Base-by-base conservation (phyloP, 2,113 vertebrate species). In the Tor tambroides region DNA sequence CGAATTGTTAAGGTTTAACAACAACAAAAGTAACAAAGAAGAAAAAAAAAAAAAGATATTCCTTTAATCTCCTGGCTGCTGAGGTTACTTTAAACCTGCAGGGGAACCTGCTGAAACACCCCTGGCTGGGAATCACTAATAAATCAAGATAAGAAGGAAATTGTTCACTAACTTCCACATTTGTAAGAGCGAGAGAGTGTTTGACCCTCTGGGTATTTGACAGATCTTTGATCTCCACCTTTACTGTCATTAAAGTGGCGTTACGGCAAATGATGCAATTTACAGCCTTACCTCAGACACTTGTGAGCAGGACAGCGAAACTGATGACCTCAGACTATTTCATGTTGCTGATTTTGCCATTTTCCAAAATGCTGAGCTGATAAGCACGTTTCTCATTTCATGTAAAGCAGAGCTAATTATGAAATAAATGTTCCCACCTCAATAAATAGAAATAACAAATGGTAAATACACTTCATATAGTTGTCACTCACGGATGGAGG, bases 221-320 rank as follows among this genome's bases (percentile, higher is more conserved):
- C 41, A 71, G 10, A 10, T 35, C 65, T 85, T 76, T 76, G 51
- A 85, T 85, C 83, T 78, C 28, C 81, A 71, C 63, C 81, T 69
- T 12, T 71, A 51, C 61, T 51, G 11, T 71, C 28, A 83, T 71
- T 30, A 85, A 49, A 63, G 28, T 19, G 4, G 11, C 5, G 14
- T 54, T 49, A 69, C 41, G 10, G 76, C 59, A 79, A 35, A 54
- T 69, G 30, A 86, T 86, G 84, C 59, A 86, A 86, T 21, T 67
- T 79, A 49, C 49, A 32, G 83, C 72, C 19, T 30, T 30, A 46
- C 80, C 4, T 65, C 26, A 56, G 41, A 56, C 46, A 41, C 32
- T 32, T 56, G 26, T 30, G 35, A 41, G 51, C 15, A 19, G 3
- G 21, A 30, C 56, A 74, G 21, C 5, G 6, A 71, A 71, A 56